Base-by-base conservation (phyloP, 2,113 vertebrate genomes). In the Limnothrissa miodon region DNA sequence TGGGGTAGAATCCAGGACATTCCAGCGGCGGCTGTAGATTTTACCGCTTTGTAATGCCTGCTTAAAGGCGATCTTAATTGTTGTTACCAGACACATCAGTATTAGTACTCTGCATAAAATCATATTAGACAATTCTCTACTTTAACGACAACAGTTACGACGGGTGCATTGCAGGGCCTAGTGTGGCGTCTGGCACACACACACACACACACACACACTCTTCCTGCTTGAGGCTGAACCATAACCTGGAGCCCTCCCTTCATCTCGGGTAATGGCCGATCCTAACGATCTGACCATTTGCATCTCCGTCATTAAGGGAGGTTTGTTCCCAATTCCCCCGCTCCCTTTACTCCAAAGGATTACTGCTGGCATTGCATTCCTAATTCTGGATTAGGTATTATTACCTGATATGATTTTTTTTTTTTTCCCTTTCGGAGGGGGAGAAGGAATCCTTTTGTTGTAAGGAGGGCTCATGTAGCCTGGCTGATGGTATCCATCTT, bases 401-500 rank as follows among this genome's bases (percentile, higher is more conserved):
- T 91, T 90, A 90, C 82, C 84, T 87, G 88, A 83, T 90, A 82
- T 89, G 81, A 87, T 87, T 89, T 83, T 66, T 11, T 29, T 53
- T 56, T 56, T 56, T 56, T 56, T 21, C 4, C 25, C n/a, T n/a
- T n/a, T n/a, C n/a, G n/a, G n/a, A n/a, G 29, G 42, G 45, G 17
- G 74, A 84, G 86, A 88, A 90, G 82, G 88, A 87, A 88, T 88
- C 81, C 80, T 89, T 87, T 90, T 85, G 88, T 91, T 88, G 85
- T 84, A 89, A 81, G 2, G 39, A 79, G 33, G 44, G 23, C 83
- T 89, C 89, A 87, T 88, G 89, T 90, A 89, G 87, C 82, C 84
- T 88, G 89, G 91, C 90, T 90, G 88, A 91, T 89, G 45, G 59
- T 86, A 87, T 91, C 90, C 85, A 80, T 90, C 83, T 89, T 84